Evolutionary conservation across 2,113 vertebrate species (phyloP).

Genomic region (Suricata suricatta): DNA sequence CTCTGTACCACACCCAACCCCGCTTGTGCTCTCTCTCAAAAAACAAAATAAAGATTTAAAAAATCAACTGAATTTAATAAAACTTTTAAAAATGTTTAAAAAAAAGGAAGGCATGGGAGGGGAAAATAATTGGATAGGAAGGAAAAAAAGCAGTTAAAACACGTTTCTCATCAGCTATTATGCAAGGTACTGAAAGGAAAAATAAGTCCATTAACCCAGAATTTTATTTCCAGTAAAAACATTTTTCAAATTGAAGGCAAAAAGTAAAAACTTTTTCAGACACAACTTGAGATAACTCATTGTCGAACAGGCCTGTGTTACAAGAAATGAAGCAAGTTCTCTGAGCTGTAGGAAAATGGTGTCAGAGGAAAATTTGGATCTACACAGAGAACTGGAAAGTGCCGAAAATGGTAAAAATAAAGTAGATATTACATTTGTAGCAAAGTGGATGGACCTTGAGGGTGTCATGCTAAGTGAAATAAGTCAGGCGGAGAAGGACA

Average conservation of each 20-base stretch:
- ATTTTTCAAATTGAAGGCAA: not conserved
- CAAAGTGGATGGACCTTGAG: too few relatives aligned
- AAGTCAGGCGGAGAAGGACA: too few relatives aligned
- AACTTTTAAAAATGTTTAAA: not conserved
- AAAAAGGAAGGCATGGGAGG: too few relatives aligned
- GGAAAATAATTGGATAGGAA: too few relatives aligned
- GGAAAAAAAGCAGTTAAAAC: accelerated
- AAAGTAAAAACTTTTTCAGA: not conserved
- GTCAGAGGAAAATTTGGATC: not conserved
- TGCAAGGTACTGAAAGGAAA: not conserved
- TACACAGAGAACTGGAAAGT: not conserved
- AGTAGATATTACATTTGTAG: too few relatives aligned
- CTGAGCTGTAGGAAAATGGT: not conserved
- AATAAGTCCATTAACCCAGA: not conserved
- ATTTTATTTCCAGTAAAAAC: not conserved
- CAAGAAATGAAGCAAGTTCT: not conserved
- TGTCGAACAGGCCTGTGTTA: not conserved
- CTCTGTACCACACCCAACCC: too few relatives aligned
- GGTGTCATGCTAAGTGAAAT: too few relatives aligned
- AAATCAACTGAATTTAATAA: not conserved
- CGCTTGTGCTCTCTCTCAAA: too few relatives aligned
- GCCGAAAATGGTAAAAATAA: not conserved
- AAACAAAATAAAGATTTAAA: too few relatives aligned
- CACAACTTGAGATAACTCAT: not conserved
- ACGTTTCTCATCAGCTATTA: not conserved